phyloP scores from a whole-genome alignment of 2,797 vertebrate species.

The Rhinella marina region DNA sequence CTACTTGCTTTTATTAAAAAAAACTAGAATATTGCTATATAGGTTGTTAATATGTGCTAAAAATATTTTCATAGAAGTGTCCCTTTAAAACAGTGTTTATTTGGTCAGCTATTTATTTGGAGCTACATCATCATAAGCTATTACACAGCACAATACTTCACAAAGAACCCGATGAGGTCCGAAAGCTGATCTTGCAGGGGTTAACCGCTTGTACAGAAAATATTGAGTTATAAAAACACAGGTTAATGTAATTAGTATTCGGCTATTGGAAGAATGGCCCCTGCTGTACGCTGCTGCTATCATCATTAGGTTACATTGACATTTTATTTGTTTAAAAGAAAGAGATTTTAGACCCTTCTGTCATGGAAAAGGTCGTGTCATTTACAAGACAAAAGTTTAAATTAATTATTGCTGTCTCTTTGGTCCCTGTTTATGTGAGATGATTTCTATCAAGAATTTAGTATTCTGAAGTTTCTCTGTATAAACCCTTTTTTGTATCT shows the following conservation, averaged over 20 bases:
- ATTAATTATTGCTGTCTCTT: not conserved
- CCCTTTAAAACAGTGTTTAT: no score
- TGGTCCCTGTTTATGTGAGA: not conserved
- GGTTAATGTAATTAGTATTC: not conserved
- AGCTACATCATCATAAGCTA: no score
- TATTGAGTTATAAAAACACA: not conserved
- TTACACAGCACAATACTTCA: no score
- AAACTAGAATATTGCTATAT: no score
- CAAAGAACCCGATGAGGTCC: no score
- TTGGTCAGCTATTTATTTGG: no score
- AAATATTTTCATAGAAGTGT: no score
- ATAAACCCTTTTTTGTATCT: not conserved
- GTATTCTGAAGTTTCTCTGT: not conserved
- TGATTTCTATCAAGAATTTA: not conserved
- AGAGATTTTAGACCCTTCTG: constrained; percentile 19
- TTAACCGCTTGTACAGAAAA: not conserved
- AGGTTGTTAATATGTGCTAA: no score
- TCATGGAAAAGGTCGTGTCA: constrained; percentile 15
- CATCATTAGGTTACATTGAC: constrained; percentile 22
- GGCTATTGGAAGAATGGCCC: not conserved
- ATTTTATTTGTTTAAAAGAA: constrained; percentile 36
- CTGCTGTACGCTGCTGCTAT: not conserved
- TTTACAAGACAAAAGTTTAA: constrained; percentile 24
- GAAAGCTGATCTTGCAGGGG: not conserved
- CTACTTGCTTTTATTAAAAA: no score